phyloP scores from a whole-genome alignment of 2,888 invertebrate genomes.

The Orchestes rusci region DNA sequence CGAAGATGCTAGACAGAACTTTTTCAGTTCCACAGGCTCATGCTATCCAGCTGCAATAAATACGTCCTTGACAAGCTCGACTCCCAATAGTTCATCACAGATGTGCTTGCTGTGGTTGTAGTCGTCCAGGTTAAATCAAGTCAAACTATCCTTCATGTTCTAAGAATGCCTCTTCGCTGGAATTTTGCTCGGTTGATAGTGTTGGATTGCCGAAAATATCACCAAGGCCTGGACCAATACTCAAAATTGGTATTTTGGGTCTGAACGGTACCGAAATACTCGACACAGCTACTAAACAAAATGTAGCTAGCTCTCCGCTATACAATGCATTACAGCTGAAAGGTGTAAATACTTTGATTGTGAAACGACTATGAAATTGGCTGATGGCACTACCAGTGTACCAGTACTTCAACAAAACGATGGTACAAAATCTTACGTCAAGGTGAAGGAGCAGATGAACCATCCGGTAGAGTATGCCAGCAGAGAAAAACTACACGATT shows the following conservation, averaged over 20 bases:
- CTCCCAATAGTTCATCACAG: neutral
- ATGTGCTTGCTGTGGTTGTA: neutral
- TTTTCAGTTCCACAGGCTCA: neutral
- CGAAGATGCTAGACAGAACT: neutral
- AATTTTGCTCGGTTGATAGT: neutral
- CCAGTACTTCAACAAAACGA: conserved; percentile 28
- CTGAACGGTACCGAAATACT: neutral
- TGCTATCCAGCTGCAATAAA: neutral
- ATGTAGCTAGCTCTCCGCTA: neutral
- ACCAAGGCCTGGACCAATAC: neutral
- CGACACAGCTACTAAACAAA: conserved; percentile 10
- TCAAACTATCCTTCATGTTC: neutral
- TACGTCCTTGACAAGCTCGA: neutral
- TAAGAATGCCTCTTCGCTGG: neutral
- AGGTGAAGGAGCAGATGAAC: conserved; percentile 25
- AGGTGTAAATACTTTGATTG: neutral
- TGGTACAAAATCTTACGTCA: conserved; percentile 25
- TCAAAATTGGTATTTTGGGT: neutral
- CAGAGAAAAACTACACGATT: conserved; percentile 27
- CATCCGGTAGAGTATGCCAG: conserved; percentile 31
- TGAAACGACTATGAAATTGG: neutral
- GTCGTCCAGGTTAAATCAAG: neutral
- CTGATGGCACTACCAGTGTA: conserved; percentile 13
- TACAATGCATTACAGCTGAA: neutral
- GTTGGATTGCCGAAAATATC: neutral